These are phyloP conservation scores for Acanthosepion lycidas DNA, from an alignment of 2,888 invertebrate genomes.

Conservation along the genomic window DNA sequence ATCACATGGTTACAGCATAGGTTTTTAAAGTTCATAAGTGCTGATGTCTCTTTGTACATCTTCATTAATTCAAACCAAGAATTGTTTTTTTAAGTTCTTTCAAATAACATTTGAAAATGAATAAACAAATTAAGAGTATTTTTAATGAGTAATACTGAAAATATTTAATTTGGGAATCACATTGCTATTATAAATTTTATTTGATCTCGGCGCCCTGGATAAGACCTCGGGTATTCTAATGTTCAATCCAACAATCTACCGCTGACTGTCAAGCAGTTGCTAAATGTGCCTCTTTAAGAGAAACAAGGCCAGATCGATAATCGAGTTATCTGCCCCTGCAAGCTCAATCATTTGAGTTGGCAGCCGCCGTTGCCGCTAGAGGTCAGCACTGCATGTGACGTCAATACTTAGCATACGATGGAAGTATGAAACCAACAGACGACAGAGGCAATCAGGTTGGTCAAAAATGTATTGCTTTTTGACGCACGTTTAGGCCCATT, in stretches of 20 bases:
- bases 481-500: neutral
- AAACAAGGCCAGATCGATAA: neutral
- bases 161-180: neutral
- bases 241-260: neutral
- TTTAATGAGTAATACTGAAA: neutral
- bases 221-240: neutral
- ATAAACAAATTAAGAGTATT: too few species aligned
- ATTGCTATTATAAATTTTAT: neutral
- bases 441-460: neutral
- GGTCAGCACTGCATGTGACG: slow-evolving; percentile 4
- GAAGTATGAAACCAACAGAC: slow-evolving; percentile 33
- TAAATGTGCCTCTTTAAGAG: slow-evolving; percentile 15
- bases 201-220: neutral
- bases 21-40: too few species aligned
- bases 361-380: neutral
- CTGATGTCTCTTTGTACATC: too few species aligned
- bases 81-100: too few species aligned
- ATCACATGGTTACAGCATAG: too few species aligned
- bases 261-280: neutral
- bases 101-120: too few species aligned
- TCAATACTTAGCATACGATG: slow-evolving; percentile 33
- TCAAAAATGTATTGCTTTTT: neutral
- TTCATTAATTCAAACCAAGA: too few species aligned
- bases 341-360: neutral
- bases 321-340: slow-evolving; percentile 8